Percentiles rank a stretch among this genome's conserved stretches.
phyloP scores from a whole-genome alignment of 64 coral and sea anemone species.

The Platygyra sinensis region DNA sequence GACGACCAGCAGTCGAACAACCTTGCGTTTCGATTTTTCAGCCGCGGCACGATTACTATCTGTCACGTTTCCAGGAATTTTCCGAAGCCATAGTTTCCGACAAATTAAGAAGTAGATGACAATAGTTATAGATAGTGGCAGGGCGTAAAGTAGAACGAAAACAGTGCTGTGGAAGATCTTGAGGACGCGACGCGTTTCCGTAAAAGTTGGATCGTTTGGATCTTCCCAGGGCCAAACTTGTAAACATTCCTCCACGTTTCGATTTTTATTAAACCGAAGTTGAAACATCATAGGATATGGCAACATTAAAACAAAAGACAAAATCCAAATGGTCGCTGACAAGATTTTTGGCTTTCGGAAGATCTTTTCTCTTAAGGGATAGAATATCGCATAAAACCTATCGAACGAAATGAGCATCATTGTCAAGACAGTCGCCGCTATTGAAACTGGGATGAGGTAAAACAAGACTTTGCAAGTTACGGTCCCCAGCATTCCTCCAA shows the following conservation, averaged over 20 bases:
- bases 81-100: conserved; percentile 60
- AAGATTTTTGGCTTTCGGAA: conserved; percentile 47
- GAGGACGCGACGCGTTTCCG: neutral
- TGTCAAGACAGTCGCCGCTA: conserved; percentile 52
- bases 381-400: conserved; percentile 52
- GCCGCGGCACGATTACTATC: conserved; percentile 27
- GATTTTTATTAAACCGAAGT: neutral
- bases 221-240: conserved; percentile 30
- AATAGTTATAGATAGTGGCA: conserved; percentile 20
- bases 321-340: conserved; percentile 47
- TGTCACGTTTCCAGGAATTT: conserved; percentile 61
- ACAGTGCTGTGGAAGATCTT: conserved; percentile 37
- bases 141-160: conserved; percentile 48
- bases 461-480: conserved; percentile 53
- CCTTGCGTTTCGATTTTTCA: conserved; percentile 47
- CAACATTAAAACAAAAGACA: conserved; percentile 46
- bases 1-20: conserved; percentile 27
- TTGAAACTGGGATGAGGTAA: conserved; percentile 45
- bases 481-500: conserved; percentile 31
- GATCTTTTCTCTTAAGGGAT: conserved; percentile 43
- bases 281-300: conserved; percentile 18
- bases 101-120: conserved; percentile 52
- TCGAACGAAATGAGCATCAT: conserved; percentile 65
- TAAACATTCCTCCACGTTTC: neutral
- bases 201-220: neutral